These are phyloP conservation scores for Pseudomyrmex flavicornis DNA, from an alignment of 1,140 invertebrate genomes.

Conservation along the genomic window DNA sequence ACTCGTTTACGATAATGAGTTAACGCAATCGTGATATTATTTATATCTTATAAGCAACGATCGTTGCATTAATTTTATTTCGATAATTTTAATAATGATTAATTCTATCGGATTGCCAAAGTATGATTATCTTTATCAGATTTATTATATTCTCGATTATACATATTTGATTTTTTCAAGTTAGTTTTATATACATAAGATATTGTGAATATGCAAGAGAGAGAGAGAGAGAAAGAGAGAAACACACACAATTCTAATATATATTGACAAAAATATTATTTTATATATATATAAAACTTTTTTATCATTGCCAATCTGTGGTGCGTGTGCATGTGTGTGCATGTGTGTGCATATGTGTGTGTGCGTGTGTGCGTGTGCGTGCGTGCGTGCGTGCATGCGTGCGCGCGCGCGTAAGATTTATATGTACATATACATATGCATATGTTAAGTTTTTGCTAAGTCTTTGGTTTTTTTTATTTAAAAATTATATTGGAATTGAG, in stretches of 20 bases:
- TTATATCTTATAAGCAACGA: slow-evolving; percentile 19
- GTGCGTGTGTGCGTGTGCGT: too few relatives aligned
- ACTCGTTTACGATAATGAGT: slow-evolving; percentile 3
- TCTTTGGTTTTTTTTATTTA: slow-evolving; percentile 12
- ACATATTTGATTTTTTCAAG: background rate
- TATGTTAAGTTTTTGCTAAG: too few relatives aligned
- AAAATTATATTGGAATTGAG: background rate
- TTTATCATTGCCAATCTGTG: slow-evolving; percentile 51
- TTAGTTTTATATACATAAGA: background rate
- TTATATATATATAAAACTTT: slow-evolving; percentile 22
- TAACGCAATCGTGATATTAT: background rate
- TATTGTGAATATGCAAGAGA: slow-evolving; percentile 20
- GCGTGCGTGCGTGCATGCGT: too few relatives aligned
- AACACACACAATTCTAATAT: slow-evolving; percentile 21
- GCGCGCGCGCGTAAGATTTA: too few relatives aligned
- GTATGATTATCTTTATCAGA: slow-evolving; percentile 17
- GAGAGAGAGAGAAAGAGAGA: background rate
- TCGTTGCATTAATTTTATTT: slow-evolving; percentile 57
- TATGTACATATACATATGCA: too few relatives aligned
- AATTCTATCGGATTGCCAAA: slow-evolving; percentile 5
- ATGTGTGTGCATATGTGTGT: too few relatives aligned
- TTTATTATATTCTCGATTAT: slow-evolving; percentile 44
- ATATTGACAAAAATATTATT: slow-evolving; percentile 14
- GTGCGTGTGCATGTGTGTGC: background rate
- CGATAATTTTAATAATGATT: slow-evolving; percentile 21